Conservation (phyloP, 2,797 vertebrate species). For the Myotis planiceps region DNA sequence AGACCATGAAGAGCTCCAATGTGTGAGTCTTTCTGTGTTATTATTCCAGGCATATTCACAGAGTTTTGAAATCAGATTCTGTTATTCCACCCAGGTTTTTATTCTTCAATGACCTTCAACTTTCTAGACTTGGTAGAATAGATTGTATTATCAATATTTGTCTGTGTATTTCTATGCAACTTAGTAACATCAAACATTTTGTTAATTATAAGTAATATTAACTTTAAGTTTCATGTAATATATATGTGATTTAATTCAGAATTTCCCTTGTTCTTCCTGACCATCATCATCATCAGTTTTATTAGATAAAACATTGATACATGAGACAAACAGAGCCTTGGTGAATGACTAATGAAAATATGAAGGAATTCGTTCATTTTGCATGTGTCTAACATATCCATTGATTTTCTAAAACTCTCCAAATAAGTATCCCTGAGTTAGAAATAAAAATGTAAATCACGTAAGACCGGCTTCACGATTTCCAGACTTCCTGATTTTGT, state of each 20-base stretch:
- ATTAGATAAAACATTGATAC: not conserved
- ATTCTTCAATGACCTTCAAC: not conserved
- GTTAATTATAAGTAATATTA: not conserved
- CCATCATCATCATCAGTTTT: not conserved
- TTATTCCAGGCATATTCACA: not conserved
- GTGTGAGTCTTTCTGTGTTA: not conserved
- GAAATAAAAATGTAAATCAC: slow-evolving; percentile 60
- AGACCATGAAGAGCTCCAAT: not conserved
- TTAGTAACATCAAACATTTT: not conserved
- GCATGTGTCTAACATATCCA: not conserved
- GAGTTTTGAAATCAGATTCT: not conserved
- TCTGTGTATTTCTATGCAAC: not conserved
- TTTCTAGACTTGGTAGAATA: not conserved
- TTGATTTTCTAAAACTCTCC: slow-evolving; percentile 36
- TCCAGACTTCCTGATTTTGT: slow-evolving; percentile 71
- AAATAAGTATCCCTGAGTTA: slow-evolving; percentile 47
- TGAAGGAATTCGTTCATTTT: slow-evolving; percentile 19
- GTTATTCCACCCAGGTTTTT: not conserved
- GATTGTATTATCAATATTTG: not conserved
- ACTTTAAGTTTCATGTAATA: not conserved
- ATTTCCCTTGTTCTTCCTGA: not conserved
- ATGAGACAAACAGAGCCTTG: not conserved
- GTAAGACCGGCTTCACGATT: slow-evolving; percentile 14
- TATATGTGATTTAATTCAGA: not conserved
- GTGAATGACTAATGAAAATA: slow-evolving; percentile 35